These are phyloP conservation scores for Morelia viridis DNA, from an alignment of 2,797 vertebrate genomes.

Conservation along the genomic window DNA sequence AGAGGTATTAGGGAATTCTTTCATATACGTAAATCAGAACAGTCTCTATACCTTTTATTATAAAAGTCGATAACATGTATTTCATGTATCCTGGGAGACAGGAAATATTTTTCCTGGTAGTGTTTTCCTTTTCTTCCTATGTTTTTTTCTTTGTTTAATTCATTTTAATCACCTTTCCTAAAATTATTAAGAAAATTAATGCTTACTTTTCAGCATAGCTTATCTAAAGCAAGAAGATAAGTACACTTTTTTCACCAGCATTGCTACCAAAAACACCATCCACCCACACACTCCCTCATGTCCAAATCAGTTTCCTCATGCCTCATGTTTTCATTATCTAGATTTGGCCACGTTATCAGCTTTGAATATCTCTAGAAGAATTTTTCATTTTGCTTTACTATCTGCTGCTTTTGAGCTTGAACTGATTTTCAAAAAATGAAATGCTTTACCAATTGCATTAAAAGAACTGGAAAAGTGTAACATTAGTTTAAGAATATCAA, in stretches of 20 bases:
- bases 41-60: neutral
- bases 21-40: neutral
- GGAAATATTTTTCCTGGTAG: neutral
- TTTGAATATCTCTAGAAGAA: neutral
- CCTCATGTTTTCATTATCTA: slow-evolving; percentile 15
- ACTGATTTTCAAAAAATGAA: neutral
- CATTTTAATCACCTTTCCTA: neutral
- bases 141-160: neutral
- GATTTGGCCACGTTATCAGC: neutral
- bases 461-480: neutral
- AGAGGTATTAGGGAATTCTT: neutral
- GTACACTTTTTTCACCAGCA: neutral
- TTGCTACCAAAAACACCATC: neutral
- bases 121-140: neutral
- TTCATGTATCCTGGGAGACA: neutral
- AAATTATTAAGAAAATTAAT: slow-evolving; percentile 15
- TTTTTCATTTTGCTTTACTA: neutral
- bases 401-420: neutral
- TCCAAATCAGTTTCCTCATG: neutral
- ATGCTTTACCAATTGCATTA: neutral
- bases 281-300: neutral
- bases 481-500: neutral
- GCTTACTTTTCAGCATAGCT: slow-evolving; percentile 5
- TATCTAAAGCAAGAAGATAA: slow-evolving; percentile 13
- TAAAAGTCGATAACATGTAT: neutral